phyloP scores from a whole-genome alignment of 2,797 vertebrate species.

The Gymnothorax reevesii region DNA sequence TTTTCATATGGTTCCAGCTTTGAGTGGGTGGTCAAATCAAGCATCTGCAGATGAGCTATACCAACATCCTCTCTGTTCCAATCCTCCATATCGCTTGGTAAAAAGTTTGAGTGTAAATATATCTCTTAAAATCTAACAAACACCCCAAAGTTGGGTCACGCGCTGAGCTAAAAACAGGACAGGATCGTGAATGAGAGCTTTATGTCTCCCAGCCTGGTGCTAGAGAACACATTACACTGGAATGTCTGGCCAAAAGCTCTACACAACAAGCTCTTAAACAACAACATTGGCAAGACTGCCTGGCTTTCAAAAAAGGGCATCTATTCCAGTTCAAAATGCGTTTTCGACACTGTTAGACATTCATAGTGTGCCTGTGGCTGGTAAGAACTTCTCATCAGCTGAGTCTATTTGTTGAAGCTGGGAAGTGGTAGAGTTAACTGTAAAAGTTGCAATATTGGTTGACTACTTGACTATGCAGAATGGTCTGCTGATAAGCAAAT shows the following conservation, averaged over 20 bases:
- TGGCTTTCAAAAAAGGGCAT: too few species aligned
- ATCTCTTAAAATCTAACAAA: constrained; percentile 17
- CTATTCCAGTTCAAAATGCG: too few species aligned
- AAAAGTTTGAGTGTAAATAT: constrained; percentile 10
- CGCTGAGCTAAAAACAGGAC: background rate
- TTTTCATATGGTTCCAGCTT: background rate
- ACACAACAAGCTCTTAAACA: background rate
- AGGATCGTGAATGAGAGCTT: background rate
- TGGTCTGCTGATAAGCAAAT: too few species aligned
- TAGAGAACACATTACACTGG: background rate
- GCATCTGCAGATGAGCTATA: constrained; percentile 4
- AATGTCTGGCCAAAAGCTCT: background rate
- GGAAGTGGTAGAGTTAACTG: too few species aligned
- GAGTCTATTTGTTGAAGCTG: too few species aligned
- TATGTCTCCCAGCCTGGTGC: background rate
- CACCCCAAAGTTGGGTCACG: background rate
- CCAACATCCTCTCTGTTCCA: constrained; percentile 17
- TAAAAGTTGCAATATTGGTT: too few species aligned
- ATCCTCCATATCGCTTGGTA: background rate
- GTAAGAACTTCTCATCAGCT: too few species aligned
- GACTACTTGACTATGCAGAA: too few species aligned
- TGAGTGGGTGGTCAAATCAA: constrained; percentile 15
- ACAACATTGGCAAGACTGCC: background rate
- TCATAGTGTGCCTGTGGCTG: too few species aligned
- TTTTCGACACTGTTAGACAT: too few species aligned